These are phyloP conservation scores for Taurulus bubalis DNA, from an alignment of 2,113 vertebrate genomes.

Conservation along the genomic window DNA sequence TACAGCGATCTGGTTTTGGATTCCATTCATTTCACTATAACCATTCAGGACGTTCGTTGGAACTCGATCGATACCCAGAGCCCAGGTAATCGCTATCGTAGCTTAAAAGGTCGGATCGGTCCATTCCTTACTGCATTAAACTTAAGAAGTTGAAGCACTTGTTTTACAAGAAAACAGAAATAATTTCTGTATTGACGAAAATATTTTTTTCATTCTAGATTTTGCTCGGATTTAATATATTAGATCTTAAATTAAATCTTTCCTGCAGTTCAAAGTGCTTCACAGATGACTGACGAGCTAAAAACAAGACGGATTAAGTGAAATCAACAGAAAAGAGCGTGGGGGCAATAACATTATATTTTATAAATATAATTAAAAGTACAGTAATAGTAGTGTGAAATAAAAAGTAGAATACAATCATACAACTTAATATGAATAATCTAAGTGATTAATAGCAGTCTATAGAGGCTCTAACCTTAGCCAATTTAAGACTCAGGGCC, in stretches of 20 bases:
- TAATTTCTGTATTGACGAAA: no score
- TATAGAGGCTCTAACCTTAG: no score
- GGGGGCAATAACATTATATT: background rate
- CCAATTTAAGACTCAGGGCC: no score
- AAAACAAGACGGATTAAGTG: no score
- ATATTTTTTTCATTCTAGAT: background rate
- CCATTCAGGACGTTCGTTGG: background rate
- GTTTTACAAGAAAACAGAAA: background rate
- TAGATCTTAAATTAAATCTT: no score
- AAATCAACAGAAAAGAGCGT: no score
- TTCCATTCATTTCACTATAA: background rate
- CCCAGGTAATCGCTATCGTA: background rate
- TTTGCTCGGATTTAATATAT: no score
- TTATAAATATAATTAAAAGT: background rate
- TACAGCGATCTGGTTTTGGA: slow-evolving; percentile 38
- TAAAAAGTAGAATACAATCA: background rate
- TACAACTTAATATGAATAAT: background rate
- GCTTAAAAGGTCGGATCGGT: background rate
- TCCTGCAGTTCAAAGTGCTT: no score
- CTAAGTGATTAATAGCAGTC: no score
- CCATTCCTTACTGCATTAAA: background rate
- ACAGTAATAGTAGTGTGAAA: background rate
- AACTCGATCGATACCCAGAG: background rate
- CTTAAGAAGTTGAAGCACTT: background rate
- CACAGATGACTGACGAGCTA: no score